Conservation (phyloP, 2,797 vertebrate species). For the Malurus splendens region DNA sequence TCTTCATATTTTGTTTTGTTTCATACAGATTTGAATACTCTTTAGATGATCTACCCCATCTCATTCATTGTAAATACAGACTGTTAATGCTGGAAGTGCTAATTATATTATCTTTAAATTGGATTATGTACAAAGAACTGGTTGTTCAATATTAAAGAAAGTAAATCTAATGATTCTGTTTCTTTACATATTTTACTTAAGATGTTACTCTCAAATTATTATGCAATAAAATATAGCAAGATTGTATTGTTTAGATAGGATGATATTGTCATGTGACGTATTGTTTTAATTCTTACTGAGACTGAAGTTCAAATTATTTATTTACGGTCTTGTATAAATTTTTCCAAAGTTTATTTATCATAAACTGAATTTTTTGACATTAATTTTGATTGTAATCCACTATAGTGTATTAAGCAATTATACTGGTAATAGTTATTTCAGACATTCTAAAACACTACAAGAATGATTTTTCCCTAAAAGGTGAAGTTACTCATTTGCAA, state of each 20-base stretch:
- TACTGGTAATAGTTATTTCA: not conserved
- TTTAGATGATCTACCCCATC: slow-evolving; percentile 22
- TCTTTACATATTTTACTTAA: slow-evolving; percentile 66
- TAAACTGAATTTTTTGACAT: slow-evolving; percentile 51
- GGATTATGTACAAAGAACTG: slow-evolving; percentile 75
- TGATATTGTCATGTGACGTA: slow-evolving; percentile 40
- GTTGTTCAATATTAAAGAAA: slow-evolving; percentile 77
- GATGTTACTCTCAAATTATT: slow-evolving; percentile 50
- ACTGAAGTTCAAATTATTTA: slow-evolving; percentile 69
- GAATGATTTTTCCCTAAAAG: not conserved
- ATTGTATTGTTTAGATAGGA: slow-evolving; percentile 52
- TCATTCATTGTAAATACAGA: slow-evolving; percentile 68
- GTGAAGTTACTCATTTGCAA: not conserved
- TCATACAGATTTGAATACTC: slow-evolving; percentile 60
- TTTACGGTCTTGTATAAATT: slow-evolving; percentile 61
- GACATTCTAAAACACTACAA: not conserved
- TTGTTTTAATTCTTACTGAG: slow-evolving; percentile 60
- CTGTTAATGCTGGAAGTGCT: slow-evolving; percentile 72
- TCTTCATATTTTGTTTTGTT: slow-evolving; percentile 65
- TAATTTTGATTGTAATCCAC: not conserved
- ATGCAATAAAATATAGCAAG: slow-evolving; percentile 62
- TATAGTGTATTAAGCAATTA: not conserved
- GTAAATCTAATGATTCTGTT: slow-evolving; percentile 67
- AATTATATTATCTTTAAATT: slow-evolving; percentile 76
- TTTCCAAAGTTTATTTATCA: slow-evolving; percentile 67